These are phyloP conservation scores for Decapterus maruadsi DNA, from an alignment of 2,797 vertebrate species.

Conservation along the genomic window DNA sequence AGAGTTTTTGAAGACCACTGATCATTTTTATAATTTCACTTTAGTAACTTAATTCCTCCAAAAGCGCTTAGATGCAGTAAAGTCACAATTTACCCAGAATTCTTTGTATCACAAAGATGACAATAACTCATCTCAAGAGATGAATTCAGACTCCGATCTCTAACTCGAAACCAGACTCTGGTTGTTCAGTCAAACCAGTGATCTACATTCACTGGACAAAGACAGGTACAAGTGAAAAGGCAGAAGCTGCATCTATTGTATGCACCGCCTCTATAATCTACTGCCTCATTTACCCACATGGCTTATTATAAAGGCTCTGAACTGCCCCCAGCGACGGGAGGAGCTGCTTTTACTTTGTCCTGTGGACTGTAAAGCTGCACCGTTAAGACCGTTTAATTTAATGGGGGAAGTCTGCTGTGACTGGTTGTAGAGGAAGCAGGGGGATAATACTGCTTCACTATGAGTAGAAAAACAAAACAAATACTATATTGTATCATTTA, in stretches of 20 bases:
- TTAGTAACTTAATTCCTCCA: too few species aligned
- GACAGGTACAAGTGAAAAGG: neutral
- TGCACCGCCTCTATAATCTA: neutral
- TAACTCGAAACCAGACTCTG: too few species aligned
- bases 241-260: neutral
- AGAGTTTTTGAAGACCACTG: too few species aligned
- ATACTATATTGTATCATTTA: neutral
- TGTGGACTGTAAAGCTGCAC: conserved; percentile 17
- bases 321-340: conserved; percentile 25
- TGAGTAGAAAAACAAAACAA: neutral
- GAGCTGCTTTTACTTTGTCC: conserved; percentile 8
- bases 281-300: neutral
- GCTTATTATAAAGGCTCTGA: conserved; percentile 18
- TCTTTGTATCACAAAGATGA: too few species aligned
- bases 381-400: conserved; percentile 16
- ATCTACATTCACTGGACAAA: neutral
- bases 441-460: neutral
- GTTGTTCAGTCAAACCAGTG: neutral
- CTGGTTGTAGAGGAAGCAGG: neutral
- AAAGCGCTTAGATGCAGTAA: too few species aligned
- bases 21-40: too few species aligned
- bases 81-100: too few species aligned
- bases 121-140: too few species aligned
- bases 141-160: too few species aligned
- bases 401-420: conserved; percentile 12